These are phyloP conservation scores for Micrastur ruficollis DNA, from an alignment of 2,797 vertebrate genomes.

Conservation along the genomic window DNA sequence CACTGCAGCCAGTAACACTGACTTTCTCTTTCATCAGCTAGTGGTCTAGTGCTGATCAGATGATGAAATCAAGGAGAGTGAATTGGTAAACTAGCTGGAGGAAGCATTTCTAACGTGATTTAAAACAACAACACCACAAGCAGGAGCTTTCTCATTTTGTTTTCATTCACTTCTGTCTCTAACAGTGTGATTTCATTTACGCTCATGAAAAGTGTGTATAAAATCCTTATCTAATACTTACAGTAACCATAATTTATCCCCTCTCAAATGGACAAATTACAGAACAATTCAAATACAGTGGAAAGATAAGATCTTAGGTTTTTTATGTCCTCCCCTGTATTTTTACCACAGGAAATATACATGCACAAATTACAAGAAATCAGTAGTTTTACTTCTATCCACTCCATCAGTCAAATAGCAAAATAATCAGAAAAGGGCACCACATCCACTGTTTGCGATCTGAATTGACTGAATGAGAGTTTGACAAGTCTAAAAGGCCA, in stretches of 20 bases:
- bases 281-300: background rate
- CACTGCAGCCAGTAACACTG: slow-evolving; percentile 20
- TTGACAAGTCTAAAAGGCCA: slow-evolving; percentile 22
- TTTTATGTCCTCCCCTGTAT: background rate
- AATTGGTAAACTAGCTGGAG: background rate
- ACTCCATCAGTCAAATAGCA: background rate
- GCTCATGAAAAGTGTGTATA: background rate
- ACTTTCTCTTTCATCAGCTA: slow-evolving; percentile 60
- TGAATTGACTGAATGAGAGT: slow-evolving; percentile 8
- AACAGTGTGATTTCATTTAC: background rate
- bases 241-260: background rate
- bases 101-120: slow-evolving; percentile 44
- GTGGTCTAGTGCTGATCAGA: slow-evolving; percentile 42
- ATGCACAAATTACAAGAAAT: background rate
- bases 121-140: slow-evolving; percentile 36
- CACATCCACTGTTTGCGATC: background rate
- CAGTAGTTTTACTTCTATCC: background rate
- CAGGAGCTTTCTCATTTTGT: background rate
- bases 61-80: slow-evolving; percentile 15
- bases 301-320: background rate
- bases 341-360: background rate
- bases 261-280: background rate
- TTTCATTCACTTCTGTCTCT: background rate
- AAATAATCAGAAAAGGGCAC: background rate
- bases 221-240: background rate